phyloP scores from a whole-genome alignment of 1,140 invertebrate species.

The Potamilus streckersoni region DNA sequence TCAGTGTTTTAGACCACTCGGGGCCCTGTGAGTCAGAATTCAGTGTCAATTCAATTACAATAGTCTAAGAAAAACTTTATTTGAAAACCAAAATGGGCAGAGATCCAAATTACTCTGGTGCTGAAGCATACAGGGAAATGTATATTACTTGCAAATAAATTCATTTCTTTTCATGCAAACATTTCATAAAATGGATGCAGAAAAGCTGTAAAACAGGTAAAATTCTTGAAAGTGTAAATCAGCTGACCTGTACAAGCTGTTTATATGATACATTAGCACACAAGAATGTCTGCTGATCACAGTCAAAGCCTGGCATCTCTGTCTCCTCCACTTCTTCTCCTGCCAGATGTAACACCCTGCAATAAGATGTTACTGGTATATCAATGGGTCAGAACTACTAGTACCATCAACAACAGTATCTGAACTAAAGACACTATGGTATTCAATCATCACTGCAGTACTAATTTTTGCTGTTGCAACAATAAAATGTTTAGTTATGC shows the following conservation, averaged over 20 bases:
- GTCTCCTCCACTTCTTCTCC: conserved; percentile 98
- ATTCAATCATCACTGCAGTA: too few relatives aligned
- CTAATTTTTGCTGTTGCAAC: too few relatives aligned
- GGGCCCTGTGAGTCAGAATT: too few relatives aligned
- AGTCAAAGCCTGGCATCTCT: conserved; percentile 83
- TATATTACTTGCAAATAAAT: too few relatives aligned
- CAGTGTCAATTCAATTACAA: too few relatives aligned
- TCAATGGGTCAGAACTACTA: too few relatives aligned
- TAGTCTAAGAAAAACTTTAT: not conserved
- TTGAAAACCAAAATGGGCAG: not conserved
- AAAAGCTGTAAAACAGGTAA: not conserved
- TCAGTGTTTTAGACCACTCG: too few relatives aligned
- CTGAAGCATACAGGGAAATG: too few relatives aligned
- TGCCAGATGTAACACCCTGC: conserved; percentile 84
- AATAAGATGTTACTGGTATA: conserved; percentile 7
- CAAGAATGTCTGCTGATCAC: conserved; percentile 92
- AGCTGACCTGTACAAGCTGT: conserved; percentile 75
- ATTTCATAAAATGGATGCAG: not conserved
- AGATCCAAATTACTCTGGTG: not conserved
- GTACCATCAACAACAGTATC: too few relatives aligned
- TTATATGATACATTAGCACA: conserved; percentile 89
- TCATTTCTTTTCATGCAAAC: not conserved
- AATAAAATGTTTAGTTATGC: too few relatives aligned
- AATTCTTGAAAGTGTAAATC: not conserved
- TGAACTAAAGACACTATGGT: too few relatives aligned